Percentiles rank a stretch among this genome's conserved stretches.
Evolutionary conservation across 2,113 vertebrate genomes (phyloP).

Genomic region (Sebastes fasciatus): DNA sequence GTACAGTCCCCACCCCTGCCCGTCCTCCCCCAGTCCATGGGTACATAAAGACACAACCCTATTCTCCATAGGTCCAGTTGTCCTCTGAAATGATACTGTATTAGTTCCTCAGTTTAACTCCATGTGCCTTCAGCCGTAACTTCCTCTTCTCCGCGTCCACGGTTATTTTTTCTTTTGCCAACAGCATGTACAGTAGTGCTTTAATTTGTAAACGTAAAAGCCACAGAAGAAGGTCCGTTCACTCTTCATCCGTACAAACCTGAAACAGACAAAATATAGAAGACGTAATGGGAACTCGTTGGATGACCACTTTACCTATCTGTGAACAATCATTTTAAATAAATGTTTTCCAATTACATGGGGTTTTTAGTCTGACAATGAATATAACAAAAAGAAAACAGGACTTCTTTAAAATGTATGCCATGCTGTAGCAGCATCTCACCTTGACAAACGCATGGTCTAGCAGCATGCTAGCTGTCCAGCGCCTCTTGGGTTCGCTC

Average conservation of each 20-base stretch:
- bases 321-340: neutral
- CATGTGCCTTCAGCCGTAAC: conserved; percentile 78
- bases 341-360: neutral
- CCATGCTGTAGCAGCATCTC: neutral
- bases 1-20: conserved; percentile 73
- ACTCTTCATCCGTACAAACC: conserved; percentile 99
- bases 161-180: conserved; percentile 82
- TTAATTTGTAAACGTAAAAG: conserved; percentile 81
- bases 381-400: neutral
- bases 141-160: conserved; percentile 54
- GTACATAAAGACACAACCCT: conserved; percentile 72
- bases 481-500: conserved; percentile 95
- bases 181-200: conserved; percentile 95
- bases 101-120: conserved; percentile 80
- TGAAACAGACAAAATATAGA: conserved; percentile 68
- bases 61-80: conserved; percentile 67
- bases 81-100: conserved; percentile 73
- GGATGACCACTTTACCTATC: neutral
- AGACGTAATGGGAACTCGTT: neutral
- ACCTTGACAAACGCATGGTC: conserved; percentile 99
- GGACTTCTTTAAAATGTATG: neutral
- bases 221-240: conserved; percentile 75
- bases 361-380: neutral
- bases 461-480: conserved; percentile 96
- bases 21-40: conserved; percentile 41